A percentile compares a stretch with the other conserved stretches of the same genome.
These are phyloP conservation scores for Hydriomena furcata DNA, from an alignment of 2,888 invertebrate genomes.

Conservation along the genomic window DNA sequence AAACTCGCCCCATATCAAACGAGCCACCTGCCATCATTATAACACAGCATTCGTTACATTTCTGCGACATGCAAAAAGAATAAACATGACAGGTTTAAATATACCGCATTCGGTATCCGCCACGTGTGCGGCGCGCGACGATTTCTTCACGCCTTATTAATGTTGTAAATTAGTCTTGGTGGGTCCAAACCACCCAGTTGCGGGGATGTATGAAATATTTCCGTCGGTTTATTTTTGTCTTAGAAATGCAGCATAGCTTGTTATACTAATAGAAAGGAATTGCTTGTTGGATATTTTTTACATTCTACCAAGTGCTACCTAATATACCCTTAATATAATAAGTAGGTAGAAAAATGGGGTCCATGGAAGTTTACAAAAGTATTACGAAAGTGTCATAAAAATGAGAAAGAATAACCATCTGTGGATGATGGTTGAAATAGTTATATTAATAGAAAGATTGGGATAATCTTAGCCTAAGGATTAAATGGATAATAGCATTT, in stretches of 20 bases:
- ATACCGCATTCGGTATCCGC: conserved; percentile 50
- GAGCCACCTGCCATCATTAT: conserved; percentile 10
- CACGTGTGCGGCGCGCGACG: conserved; percentile 60
- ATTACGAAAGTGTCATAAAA: too few species aligned
- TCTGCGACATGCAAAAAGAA: conserved; percentile 32
- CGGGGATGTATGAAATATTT: conserved; percentile 28
- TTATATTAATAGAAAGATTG: too few species aligned
- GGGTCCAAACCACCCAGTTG: conserved; percentile 52
- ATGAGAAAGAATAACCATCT: too few species aligned
- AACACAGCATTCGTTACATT: conserved; percentile 9
- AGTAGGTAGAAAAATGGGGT: too few species aligned
- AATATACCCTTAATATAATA: too few species aligned
- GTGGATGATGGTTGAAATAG: too few species aligned
- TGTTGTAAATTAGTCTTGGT: conserved; percentile 64
- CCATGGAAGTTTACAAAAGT: too few species aligned
- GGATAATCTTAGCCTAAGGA: too few species aligned
- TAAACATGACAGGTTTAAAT: conserved; percentile 47
- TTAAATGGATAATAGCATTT: too few species aligned
- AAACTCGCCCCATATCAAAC: too few species aligned
- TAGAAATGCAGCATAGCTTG: conserved; percentile 1
- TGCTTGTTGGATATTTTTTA: too few species aligned
- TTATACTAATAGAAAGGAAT: neutral
- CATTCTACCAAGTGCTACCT: too few species aligned
- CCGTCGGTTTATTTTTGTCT: neutral
- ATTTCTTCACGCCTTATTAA: conserved; percentile 74